Base-by-base conservation (phyloP, 2,888 invertebrate species). In the Drosophila ustulata region DNA sequence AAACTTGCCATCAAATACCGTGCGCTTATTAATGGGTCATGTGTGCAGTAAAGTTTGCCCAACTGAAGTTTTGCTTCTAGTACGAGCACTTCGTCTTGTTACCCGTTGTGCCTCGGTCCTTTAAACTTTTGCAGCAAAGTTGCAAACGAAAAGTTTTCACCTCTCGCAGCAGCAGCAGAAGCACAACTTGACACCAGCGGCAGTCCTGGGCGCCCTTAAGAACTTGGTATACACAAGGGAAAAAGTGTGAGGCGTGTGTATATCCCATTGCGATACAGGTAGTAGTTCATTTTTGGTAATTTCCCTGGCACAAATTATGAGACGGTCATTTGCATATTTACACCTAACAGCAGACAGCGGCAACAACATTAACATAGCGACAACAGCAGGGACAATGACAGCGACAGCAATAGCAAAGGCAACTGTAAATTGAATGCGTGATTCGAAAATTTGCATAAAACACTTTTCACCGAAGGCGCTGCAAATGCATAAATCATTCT, bases 11-110 rank as follows among this genome's bases (percentile, higher is more conserved):
- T 9, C 57, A 51, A 82, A 66, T 72, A 50, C 66, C 66, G 68
- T 67, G 80, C 72, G 43, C 82, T 85, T 82, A 85, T 82, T 82
- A 82, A 82, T 82, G 82, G 82, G 82, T 85, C 85, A 85, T 85
- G 85, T 80, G 82, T 85, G 82, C 71, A 49, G 53, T 61, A 69
- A 75, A 75, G 64, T 71, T 75, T 71, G 61, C 6, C 41, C 47
- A 58, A 67, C 78, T 47, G 30, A 71, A 67, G 58, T 75, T 65
- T 53, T 45, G 45, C 34, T 53, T n/a, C 11, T 11, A 39, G 13
- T 41, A 13, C 39, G 18, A 41, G 39, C 39, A 18, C 18, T 56
- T 28, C 51, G 41, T 9, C 47, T 46, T 23, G 25, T 39, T 55
- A 45, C 47, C 46, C 25, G 9, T 53, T 28, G 9, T 30, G 4